Base-by-base conservation (phyloP, 2,888 invertebrate genomes). In the Dryococelus australis region DNA sequence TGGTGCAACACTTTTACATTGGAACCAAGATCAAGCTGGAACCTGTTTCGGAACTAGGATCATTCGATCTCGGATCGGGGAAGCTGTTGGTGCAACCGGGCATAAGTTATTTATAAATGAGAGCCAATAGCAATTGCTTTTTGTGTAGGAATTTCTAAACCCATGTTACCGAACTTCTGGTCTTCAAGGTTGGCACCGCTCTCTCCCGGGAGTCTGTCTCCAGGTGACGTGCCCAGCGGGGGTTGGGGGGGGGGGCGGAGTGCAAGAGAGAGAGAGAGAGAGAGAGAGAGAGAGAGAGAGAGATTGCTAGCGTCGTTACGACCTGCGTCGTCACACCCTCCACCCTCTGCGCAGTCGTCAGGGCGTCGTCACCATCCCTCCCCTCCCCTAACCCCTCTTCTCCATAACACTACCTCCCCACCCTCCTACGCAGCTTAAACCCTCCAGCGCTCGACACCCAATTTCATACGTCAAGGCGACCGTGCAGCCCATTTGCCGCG, bases 401-500 rank as follows among this genome's bases (percentile, higher is more conserved):
- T 65, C 24, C 35, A 35, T 35, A n/a, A n/a, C 35, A 1, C 35
- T 35, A 35, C 35, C 79, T 9, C 43, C 13, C 12, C 79, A 26
- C 79, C 10, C 79, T 8, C 3, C 27, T 10, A 6, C 79, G 13
- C 28, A 35, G 35, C 35, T 35, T 35, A 35, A 35, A 35, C 35
- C 43, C 83, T 83, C 83, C 16, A 13, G 83, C 28, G 16, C 83
- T 83, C 83, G 83, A 83, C 83, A 83, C 83, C 65, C 83, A 83
- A 83, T 83, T 83, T 83, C 83, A 83, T 83, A 83, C 83, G 83
- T 83, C 83, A 35, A 83, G 35, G 83, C 35, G 83, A 83, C 26
- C 83, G 28, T 35, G 35, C 83, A 3, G 28, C n/a, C 83, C 43
- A 83, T 83, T 83, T 83, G 20, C 83, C 28, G 43, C 83, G 43